phyloP scores from a whole-genome alignment of 2,888 invertebrate species.

The Salpingus planirostris region DNA sequence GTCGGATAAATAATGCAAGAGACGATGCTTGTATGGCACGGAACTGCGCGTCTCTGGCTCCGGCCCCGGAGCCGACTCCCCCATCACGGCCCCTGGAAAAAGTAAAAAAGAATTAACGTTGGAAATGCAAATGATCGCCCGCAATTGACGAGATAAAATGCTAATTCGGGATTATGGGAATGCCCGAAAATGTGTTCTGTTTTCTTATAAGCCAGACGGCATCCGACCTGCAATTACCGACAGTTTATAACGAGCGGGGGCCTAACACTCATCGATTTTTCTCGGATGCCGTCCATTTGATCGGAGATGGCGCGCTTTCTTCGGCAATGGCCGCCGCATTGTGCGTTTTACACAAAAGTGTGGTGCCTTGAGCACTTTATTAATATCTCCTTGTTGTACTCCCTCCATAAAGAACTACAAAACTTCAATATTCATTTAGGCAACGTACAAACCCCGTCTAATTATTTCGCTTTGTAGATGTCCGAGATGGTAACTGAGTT shows the following conservation, averaged over 20 bases:
- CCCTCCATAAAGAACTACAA: conserved; percentile 7
- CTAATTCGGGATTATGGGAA: conserved; percentile 10
- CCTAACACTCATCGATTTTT: too few species aligned
- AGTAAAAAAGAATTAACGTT: conserved; percentile 5
- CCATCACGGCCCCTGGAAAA: too few species aligned
- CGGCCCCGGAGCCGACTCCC: too few species aligned
- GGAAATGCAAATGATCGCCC: conserved; percentile 8
- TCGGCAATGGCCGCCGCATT: too few species aligned
- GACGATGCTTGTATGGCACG: too few species aligned
- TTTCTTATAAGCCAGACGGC: conserved; percentile 9
- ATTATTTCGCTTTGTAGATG: conserved; percentile 22
- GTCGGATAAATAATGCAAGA: too few species aligned
- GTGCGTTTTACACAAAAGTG: too few species aligned
- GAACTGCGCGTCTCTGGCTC: too few species aligned
- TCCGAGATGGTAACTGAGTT: conserved; percentile 22
- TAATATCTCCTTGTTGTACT: conserved; percentile 2
- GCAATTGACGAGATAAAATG: conserved; percentile 13
- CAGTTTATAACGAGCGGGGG: conserved; percentile 5
- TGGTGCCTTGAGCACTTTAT: conserved; percentile 1
- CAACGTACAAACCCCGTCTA: conserved; percentile 18
- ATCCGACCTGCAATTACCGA: conserved; percentile 8
- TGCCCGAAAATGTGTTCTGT: conserved; percentile 6
- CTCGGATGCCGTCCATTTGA: too few species aligned
- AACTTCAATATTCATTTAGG: conserved; percentile 18
- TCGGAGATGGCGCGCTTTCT: too few species aligned